Evolutionary conservation across 2,113 vertebrate genomes (phyloP).

Genomic region (Chaetops frenatus): DNA sequence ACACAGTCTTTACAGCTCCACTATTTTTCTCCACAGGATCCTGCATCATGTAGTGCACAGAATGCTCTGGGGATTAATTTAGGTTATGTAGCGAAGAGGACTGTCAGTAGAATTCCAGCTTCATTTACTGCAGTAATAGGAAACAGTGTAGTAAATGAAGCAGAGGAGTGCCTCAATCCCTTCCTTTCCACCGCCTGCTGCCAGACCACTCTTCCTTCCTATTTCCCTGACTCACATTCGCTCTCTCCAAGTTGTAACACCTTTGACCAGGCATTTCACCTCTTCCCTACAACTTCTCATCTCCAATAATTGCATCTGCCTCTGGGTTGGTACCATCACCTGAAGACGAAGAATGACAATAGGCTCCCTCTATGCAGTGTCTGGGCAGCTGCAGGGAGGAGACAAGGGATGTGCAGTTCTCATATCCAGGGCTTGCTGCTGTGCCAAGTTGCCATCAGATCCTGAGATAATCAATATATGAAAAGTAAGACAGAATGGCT

Average conservation of each 20-base stretch:
- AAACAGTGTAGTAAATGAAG: slow-evolving; percentile 12
- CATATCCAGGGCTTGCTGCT: background rate
- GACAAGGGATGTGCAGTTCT: background rate
- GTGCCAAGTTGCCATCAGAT: background rate
- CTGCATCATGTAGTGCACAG: background rate
- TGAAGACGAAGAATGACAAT: background rate
- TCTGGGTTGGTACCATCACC: background rate
- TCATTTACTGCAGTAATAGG: slow-evolving; percentile 37
- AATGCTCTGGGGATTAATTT: slow-evolving; percentile 48
- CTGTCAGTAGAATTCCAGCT: slow-evolving; percentile 19
- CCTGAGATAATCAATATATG: accelerated
- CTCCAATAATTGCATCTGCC: background rate
- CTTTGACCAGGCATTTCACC: background rate
- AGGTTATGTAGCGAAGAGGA: background rate
- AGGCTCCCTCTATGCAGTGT: accelerated
- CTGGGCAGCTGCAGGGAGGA: background rate
- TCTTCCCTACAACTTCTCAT: background rate
- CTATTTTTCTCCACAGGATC: slow-evolving; percentile 7
- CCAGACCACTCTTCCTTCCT: background rate
- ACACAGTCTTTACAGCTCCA: background rate
- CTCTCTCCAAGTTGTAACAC: background rate
- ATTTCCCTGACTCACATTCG: background rate
- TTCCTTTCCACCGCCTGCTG: background rate
- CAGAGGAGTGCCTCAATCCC: background rate
- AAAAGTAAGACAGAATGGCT: background rate